phyloP scores from a whole-genome alignment of 2,797 vertebrate species.

The Danio choprae region DNA sequence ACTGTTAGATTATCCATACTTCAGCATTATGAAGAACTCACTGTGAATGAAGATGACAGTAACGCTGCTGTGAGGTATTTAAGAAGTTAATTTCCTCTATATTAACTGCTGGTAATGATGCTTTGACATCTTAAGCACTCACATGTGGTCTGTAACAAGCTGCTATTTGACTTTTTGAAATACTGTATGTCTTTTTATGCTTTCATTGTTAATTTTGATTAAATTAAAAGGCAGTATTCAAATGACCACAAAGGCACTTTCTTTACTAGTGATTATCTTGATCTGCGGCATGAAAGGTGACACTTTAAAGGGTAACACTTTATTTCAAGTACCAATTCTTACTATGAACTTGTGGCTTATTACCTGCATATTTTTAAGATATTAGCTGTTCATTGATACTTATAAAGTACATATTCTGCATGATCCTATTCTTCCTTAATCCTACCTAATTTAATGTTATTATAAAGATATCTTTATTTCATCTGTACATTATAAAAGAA shows the following conservation, averaged over 20 bases:
- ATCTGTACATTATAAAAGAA: not conserved
- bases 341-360: too few species aligned
- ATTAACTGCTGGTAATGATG: not conserved
- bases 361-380: too few species aligned
- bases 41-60: constrained; percentile 5
- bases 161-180: not conserved
- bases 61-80: constrained; percentile 35
- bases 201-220: not conserved
- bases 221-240: too few species aligned
- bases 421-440: too few species aligned
- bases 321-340: too few species aligned
- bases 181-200: not conserved
- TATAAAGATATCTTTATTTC: not conserved
- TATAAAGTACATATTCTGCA: too few species aligned
- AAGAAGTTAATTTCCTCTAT: not conserved
- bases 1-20: not conserved
- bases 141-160: not conserved
- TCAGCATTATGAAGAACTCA: constrained; percentile 7
- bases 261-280: too few species aligned
- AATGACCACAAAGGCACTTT: too few species aligned
- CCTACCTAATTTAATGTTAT: not conserved
- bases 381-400: too few species aligned
- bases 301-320: too few species aligned
- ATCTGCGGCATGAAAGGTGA: too few species aligned
- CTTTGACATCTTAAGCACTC: not conserved